A percentile compares a stretch with the other conserved stretches of the same genome.
Conservation (phyloP, 2,888 invertebrate species). For the Limenitis camilla region DNA sequence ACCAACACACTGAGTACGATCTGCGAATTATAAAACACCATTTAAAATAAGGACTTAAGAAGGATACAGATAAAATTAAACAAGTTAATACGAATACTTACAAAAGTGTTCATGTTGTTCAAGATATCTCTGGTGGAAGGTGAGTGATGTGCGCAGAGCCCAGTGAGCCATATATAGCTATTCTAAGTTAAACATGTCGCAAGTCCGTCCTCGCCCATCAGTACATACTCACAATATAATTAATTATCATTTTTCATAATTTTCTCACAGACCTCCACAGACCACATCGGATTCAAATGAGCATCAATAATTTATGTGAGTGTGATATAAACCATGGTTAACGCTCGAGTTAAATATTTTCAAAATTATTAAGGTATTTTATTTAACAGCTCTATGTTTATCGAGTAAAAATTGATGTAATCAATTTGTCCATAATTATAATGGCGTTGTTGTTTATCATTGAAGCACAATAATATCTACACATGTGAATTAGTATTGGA, state of each 20-base stretch:
- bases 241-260: slow-evolving; percentile 14
- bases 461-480: no score
- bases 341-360: background rate
- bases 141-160: slow-evolving; percentile 16
- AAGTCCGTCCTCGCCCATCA: slow-evolving; percentile 21
- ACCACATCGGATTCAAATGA: background rate
- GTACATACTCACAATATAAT: slow-evolving; percentile 8
- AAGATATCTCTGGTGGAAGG: background rate
- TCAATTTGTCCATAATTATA: no score
- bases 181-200: slow-evolving; percentile 12
- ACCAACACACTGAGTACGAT: slow-evolving; percentile 30
- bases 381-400: no score
- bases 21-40: slow-evolving; percentile 13
- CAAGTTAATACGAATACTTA: slow-evolving; percentile 31
- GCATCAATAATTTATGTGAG: background rate
- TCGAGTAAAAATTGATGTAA: no score
- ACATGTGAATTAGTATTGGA: no score
- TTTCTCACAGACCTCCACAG: slow-evolving; percentile 1
- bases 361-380: no score
- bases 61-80: background rate
- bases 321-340: background rate
- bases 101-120: slow-evolving; percentile 40
- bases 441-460: no score
- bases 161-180: slow-evolving; percentile 22
- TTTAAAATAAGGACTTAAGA: background rate